Conservation (phyloP, 1,140 invertebrate genomes). For the Sitodiplosis mosellana region DNA sequence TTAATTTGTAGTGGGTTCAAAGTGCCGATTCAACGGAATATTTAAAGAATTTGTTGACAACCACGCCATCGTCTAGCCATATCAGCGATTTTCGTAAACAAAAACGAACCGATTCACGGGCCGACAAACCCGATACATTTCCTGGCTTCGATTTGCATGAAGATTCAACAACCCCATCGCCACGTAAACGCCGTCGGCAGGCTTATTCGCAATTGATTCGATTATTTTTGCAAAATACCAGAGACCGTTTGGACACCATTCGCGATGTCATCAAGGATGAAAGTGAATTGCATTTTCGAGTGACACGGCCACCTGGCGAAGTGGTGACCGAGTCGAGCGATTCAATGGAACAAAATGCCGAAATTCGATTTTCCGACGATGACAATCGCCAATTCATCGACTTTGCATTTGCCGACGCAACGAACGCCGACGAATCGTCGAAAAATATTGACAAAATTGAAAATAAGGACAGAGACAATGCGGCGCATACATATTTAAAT, state of each 20-base stretch:
- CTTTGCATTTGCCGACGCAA: neutral
- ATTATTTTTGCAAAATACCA: neutral
- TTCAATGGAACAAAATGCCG: neutral
- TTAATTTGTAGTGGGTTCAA: no score
- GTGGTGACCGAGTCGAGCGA: neutral
- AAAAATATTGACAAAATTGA: neutral
- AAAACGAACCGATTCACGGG: neutral
- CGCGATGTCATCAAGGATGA: neutral
- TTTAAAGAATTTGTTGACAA: neutral
- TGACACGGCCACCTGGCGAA: neutral
- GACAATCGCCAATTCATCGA: neutral
- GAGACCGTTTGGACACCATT: neutral
- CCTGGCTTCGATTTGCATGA: neutral
- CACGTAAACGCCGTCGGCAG: neutral
- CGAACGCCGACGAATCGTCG: neutral
- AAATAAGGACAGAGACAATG: neutral
- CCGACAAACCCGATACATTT: neutral
- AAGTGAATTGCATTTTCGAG: neutral
- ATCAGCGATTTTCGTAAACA: slow-evolving; percentile 1
- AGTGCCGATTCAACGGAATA: neutral
- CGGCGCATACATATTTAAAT: neutral
- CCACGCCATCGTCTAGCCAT: neutral
- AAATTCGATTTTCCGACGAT: neutral
- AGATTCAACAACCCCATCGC: neutral
- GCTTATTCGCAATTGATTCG: neutral